These are phyloP conservation scores for Trematomus bernacchii DNA, from an alignment of 2,797 vertebrate genomes.

Conservation along the genomic window DNA sequence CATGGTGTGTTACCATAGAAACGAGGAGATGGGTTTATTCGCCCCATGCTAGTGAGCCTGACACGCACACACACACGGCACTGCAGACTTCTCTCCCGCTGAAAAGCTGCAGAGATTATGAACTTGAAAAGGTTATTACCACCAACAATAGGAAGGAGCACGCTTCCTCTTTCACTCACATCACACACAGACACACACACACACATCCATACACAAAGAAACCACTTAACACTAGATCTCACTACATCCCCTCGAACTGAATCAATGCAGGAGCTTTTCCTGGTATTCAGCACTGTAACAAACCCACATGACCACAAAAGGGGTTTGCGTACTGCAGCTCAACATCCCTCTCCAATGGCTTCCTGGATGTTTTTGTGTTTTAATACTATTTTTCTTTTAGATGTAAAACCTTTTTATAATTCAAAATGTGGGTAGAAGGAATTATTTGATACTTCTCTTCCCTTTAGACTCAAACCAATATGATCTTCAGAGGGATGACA, in stretches of 20 bases:
- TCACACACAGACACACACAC: conserved; percentile 23
- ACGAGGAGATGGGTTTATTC: conserved; percentile 78
- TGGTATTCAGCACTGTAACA: conserved; percentile 33
- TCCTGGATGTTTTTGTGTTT: not conserved
- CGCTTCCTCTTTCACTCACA: conserved; percentile 62
- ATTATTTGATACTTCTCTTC: too few species aligned
- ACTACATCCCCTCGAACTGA: conserved; percentile 28
- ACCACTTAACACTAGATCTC: conserved; percentile 36
- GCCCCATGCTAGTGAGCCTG: conserved; percentile 56
- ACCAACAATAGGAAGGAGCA: conserved; percentile 63
- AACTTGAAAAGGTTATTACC: conserved; percentile 64
- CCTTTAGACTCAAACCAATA: not conserved
- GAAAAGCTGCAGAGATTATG: conserved; percentile 62
- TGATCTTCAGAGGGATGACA: not conserved
- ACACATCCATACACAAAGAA: too few species aligned
- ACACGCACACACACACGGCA: conserved; percentile 42
- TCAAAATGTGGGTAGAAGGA: too few species aligned
- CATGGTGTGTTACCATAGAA: conserved; percentile 82
- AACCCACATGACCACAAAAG: conserved; percentile 12
- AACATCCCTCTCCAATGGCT: not conserved
- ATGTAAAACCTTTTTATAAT: too few species aligned
- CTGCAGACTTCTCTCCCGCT: conserved; percentile 44
- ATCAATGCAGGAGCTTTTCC: conserved; percentile 38
- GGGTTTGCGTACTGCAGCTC: conserved; percentile 25
- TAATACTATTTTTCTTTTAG: too few species aligned